Conservation (phyloP, 2,888 invertebrate genomes). For the Anticlea derivata region DNA sequence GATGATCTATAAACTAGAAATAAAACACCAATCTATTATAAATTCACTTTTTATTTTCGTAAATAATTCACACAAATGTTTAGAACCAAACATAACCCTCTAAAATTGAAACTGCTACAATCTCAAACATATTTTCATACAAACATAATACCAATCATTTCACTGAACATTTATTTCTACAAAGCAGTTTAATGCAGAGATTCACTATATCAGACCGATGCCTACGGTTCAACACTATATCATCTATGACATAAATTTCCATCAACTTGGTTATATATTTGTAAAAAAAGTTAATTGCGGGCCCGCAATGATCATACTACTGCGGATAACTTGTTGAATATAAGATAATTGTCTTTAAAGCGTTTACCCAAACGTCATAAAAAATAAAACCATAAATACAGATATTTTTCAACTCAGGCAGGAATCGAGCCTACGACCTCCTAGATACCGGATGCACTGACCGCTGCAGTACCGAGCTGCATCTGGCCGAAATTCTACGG, state of each 20-base stretch:
- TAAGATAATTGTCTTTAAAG: too few relatives aligned
- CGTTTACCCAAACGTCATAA: too few relatives aligned
- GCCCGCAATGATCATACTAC: background rate
- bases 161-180: conserved; percentile 23
- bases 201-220: conserved; percentile 16
- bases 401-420: too few relatives aligned
- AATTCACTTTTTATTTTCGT: conserved; percentile 10
- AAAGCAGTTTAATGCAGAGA: conserved; percentile 21
- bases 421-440: too few relatives aligned
- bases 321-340: background rate
- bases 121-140: background rate
- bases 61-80: conserved; percentile 4
- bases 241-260: conserved; percentile 24
- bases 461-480: too few relatives aligned
- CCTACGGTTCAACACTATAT: conserved; percentile 31
- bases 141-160: background rate
- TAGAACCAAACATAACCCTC: conserved; percentile 10
- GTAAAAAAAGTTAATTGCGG: conserved; percentile 12
- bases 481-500: too few relatives aligned
- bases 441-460: too few relatives aligned
- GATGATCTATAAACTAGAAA: conserved; percentile 12
- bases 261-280: conserved; percentile 20
- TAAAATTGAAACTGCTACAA: conserved; percentile 13
- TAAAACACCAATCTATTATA: conserved; percentile 14
- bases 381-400: too few relatives aligned